A percentile compares a stretch with the other conserved stretches of the same genome.
These are phyloP conservation scores for Linnaemya vulpina DNA, from an alignment of 2,888 invertebrate species.

Conservation along the genomic window DNA sequence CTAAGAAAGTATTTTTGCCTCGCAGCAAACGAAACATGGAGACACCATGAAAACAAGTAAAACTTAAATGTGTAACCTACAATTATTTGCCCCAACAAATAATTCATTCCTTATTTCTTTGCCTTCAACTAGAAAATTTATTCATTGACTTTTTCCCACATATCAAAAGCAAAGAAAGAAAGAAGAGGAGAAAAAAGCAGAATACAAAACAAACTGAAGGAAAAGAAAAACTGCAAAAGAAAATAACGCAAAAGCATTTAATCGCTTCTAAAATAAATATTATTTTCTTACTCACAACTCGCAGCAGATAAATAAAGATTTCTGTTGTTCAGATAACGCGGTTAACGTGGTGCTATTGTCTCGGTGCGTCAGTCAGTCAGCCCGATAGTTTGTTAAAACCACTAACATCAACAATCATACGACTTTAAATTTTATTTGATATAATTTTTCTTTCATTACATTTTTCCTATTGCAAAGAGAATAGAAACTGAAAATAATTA, in stretches of 20 bases:
- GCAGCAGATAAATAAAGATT: slow-evolving; percentile 33
- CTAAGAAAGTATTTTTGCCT: slow-evolving; percentile 24
- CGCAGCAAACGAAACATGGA: not conserved
- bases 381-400: slow-evolving; percentile 7
- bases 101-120: slow-evolving; percentile 15
- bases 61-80: slow-evolving; percentile 50
- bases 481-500: slow-evolving; percentile 75
- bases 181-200: not conserved
- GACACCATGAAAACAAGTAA: not conserved
- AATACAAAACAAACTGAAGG: not conserved
- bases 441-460: slow-evolving; percentile 2
- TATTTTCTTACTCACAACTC: slow-evolving; percentile 8
- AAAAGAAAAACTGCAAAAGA: not conserved
- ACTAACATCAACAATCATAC: slow-evolving; percentile 38
- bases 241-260: slow-evolving; percentile 54
- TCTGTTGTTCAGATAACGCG: slow-evolving; percentile 4
- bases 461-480: slow-evolving; percentile 21
- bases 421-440: slow-evolving; percentile 41
- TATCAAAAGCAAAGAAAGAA: slow-evolving; percentile 5
- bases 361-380: not conserved
- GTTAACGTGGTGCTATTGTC: not conserved
- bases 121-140: not conserved
- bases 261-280: slow-evolving; percentile 65
- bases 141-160: slow-evolving; percentile 55
- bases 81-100: slow-evolving; percentile 58